Conservation (phyloP, 92 coral and sea anemone genomes). For the Galaxea fascicularis region DNA sequence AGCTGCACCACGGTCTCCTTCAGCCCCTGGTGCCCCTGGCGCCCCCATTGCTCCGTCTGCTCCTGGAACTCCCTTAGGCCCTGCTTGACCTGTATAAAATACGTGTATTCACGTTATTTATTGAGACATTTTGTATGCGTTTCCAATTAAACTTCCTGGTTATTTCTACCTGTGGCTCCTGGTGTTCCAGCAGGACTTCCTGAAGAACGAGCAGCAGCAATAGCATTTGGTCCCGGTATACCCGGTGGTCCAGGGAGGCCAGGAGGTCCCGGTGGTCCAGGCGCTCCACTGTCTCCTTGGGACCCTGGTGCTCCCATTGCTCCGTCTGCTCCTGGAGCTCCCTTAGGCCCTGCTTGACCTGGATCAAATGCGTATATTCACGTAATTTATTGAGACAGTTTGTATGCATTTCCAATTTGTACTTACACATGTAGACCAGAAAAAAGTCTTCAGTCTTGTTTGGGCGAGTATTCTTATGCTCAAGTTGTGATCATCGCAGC, state of each 20-base stretch:
- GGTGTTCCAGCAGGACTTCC: not conserved
- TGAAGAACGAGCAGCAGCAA: slow-evolving; percentile 12
- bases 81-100: not conserved
- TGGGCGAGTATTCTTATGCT: no score
- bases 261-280: slow-evolving; percentile 34
- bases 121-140: no score
- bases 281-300: slow-evolving; percentile 49
- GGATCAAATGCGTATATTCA: no score
- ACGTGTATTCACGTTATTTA: no score
- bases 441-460: no score
- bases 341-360: slow-evolving; percentile 57
- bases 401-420: no score
- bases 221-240: slow-evolving; percentile 74
- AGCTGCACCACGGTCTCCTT: slow-evolving; percentile 46
- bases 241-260: slow-evolving; percentile 33
- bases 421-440: no score
- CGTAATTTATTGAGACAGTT: no score
- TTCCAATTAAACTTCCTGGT: no score
- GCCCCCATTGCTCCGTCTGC: slow-evolving; percentile 68
- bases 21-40: slow-evolving; percentile 41
- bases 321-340: slow-evolving; percentile 74
- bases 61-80: slow-evolving; percentile 74
- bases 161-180: not conserved
- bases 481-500: no score
- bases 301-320: slow-evolving; percentile 47